These are phyloP conservation scores for Lipotes vexillifer DNA, from an alignment of 2,113 vertebrate genomes.

Conservation along the genomic window DNA sequence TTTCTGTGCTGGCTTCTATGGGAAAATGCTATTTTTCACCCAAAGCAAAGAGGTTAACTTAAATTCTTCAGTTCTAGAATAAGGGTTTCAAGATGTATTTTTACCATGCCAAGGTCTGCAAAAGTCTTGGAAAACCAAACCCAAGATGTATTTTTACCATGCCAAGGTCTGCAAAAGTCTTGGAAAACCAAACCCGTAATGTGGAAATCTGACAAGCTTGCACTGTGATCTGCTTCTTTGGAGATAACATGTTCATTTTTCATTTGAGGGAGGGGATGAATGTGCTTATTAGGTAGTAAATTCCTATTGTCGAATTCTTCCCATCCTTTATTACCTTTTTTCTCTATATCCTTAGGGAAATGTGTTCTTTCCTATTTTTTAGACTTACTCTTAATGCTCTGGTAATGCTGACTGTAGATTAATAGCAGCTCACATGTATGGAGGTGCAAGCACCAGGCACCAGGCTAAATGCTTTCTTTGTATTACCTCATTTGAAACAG, in stretches of 20 bases:
- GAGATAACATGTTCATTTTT: constrained; percentile 32
- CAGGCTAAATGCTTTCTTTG: not conserved
- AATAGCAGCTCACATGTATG: not conserved
- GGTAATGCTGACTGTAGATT: not conserved
- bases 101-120: constrained; percentile 51
- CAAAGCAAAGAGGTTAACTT: constrained; percentile 28
- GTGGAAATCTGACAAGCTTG: constrained; percentile 43
- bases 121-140: constrained; percentile 41
- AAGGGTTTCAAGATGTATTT: constrained; percentile 65
- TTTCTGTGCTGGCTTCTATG: constrained; percentile 23
- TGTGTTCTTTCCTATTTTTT: not conserved
- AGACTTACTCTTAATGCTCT: not conserved
- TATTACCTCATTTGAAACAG: not conserved
- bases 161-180: constrained; percentile 48
- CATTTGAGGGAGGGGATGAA: not conserved
- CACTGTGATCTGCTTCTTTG: not conserved
- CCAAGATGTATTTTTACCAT: constrained; percentile 59
- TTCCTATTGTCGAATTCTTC: not conserved
- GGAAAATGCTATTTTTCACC: constrained; percentile 42
- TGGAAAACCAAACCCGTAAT: constrained; percentile 31
- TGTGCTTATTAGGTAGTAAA: not conserved
- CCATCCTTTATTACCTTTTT: not conserved
- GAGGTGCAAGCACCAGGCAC: not conserved
- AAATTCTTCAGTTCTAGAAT: constrained; percentile 45
- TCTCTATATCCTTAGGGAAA: not conserved